These are phyloP conservation scores for Hippocampus barbouri DNA, from an alignment of 2,113 vertebrate genomes.

Conservation along the genomic window DNA sequence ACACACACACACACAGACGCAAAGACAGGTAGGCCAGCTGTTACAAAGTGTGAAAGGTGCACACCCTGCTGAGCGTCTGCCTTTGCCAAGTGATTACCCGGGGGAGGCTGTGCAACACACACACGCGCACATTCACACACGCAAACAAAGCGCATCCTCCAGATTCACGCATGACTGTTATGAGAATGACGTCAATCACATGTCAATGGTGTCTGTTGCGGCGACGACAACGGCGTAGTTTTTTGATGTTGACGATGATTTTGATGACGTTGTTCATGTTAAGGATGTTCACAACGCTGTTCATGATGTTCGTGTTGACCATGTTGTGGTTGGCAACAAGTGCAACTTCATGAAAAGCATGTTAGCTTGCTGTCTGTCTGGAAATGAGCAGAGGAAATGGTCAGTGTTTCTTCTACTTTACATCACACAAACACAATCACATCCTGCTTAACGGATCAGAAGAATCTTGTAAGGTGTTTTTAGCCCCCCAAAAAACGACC, in stretches of 20 bases:
- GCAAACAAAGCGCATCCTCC: not conserved
- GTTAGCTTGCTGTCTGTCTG: not conserved
- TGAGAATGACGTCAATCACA: too few species aligned
- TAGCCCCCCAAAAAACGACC: too few species aligned
- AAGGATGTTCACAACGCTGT: not conserved
- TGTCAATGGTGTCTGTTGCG: too few species aligned
- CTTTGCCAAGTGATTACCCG: slow-evolving; percentile 69
- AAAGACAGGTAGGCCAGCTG: slow-evolving; percentile 40
- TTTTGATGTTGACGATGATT: not conserved
- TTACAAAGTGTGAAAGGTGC: slow-evolving; percentile 45
- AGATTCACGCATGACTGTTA: too few species aligned
- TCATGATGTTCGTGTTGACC: not conserved
- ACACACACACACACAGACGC: not conserved
- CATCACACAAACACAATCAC: slow-evolving; percentile 16
- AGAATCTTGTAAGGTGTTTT: not conserved
- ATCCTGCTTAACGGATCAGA: slow-evolving; percentile 31
- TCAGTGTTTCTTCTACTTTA: not conserved
- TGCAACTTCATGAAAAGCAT: not conserved
- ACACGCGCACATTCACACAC: slow-evolving; percentile 10
- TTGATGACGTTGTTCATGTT: too few species aligned
- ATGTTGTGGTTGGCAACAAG: not conserved
- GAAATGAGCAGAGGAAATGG: not conserved
- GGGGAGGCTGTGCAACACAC: slow-evolving; percentile 29
- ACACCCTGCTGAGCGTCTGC: slow-evolving; percentile 62
- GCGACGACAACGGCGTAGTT: too few species aligned